phyloP scores from a whole-genome alignment of 1,140 invertebrate genomes.

The Macrotrachela quadricornifera region DNA sequence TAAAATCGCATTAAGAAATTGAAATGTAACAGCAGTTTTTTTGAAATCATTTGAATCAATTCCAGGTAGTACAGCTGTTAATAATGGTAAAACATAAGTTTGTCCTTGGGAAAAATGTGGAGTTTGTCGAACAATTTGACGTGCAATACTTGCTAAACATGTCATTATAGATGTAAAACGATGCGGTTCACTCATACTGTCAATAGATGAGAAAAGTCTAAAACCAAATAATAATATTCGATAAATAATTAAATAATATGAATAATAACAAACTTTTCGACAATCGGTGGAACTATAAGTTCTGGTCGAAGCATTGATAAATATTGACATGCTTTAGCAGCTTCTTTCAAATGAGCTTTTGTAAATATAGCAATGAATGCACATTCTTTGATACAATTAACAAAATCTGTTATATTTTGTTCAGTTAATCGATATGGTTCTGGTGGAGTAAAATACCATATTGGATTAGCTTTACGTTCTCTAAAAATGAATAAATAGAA shows the following conservation, averaged over 20 bases:
- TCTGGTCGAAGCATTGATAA: slow-evolving; percentile 55
- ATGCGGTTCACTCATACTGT: slow-evolving; percentile 65
- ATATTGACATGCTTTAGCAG: slow-evolving; percentile 46
- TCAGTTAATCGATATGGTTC: slow-evolving; percentile 50
- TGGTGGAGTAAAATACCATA: slow-evolving; percentile 29
- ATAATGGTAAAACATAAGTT: slow-evolving; percentile 52
- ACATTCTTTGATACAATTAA: slow-evolving; percentile 44
- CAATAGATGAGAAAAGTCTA: slow-evolving; percentile 42
- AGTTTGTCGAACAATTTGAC: slow-evolving; percentile 36
- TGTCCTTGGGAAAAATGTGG: slow-evolving; percentile 47
- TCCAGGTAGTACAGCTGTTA: slow-evolving; percentile 55
- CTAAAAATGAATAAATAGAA: too few species aligned
- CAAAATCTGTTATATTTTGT: slow-evolving; percentile 57
- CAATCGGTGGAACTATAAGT: slow-evolving; percentile 53
- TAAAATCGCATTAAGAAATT: too few species aligned
- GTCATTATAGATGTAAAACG: slow-evolving; percentile 54
- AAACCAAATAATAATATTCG: background rate
- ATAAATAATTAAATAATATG: background rate
- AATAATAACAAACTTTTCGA: slow-evolving; percentile 41
- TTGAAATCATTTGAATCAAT: slow-evolving; percentile 70
- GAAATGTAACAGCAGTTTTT: slow-evolving; percentile 58
- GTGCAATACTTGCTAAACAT: slow-evolving; percentile 46
- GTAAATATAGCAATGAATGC: slow-evolving; percentile 53
- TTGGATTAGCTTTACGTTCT: too few species aligned
- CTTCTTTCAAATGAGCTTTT: slow-evolving; percentile 43